Evolutionary conservation across 2,113 vertebrate genomes (phyloP).

Genomic region (Bubo blakistoni): DNA sequence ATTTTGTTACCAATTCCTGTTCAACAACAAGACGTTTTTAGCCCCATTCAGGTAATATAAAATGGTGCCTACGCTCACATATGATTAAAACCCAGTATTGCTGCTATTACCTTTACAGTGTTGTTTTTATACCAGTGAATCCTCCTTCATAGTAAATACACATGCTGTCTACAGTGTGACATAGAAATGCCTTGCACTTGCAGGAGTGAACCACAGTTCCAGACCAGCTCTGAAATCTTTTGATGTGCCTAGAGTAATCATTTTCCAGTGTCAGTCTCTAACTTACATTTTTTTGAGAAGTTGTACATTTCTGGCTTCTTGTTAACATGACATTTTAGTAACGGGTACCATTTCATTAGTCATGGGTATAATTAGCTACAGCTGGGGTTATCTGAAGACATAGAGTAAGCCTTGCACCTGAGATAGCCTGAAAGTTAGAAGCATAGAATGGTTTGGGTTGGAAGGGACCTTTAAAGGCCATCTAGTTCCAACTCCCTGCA

Average conservation of each 20-base stretch:
- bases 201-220: background rate
- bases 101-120: background rate
- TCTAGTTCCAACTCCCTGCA: background rate
- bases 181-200: background rate
- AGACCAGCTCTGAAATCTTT: background rate
- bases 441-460: background rate
- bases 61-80: background rate
- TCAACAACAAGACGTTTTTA: background rate
- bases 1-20: background rate
- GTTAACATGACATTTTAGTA: background rate
- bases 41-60: background rate
- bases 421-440: background rate
- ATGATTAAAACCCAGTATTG: background rate
- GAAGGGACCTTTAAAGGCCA: background rate
- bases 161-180: background rate
- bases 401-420: background rate
- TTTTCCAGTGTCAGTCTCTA: background rate
- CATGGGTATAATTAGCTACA: background rate
- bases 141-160: background rate
- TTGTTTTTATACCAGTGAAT: background rate
- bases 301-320: background rate
- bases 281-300: background rate
- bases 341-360: background rate
- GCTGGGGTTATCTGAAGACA: background rate
- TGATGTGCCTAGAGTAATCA: background rate